phyloP scores from a whole-genome alignment of 2,113 vertebrate species.

The Cromileptes altivelis region DNA sequence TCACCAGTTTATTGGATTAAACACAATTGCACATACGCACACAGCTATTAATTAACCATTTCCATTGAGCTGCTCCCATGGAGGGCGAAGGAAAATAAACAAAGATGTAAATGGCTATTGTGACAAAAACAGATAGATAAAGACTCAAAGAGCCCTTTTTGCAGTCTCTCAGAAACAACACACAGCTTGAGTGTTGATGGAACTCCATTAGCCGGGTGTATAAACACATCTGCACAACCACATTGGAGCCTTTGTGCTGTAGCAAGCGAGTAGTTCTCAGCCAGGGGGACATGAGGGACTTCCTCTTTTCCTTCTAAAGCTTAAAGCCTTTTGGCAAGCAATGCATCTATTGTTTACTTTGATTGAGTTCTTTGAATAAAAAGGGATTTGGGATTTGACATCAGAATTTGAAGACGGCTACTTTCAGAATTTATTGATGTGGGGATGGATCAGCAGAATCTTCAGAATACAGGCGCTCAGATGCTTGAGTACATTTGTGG shows the following conservation, averaged over 20 bases:
- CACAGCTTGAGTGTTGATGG: slow-evolving; percentile 64
- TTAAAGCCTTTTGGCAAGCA: slow-evolving; percentile 72
- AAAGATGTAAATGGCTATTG: slow-evolving; percentile 70
- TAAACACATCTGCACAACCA: slow-evolving; percentile 65
- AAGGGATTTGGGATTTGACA: slow-evolving; percentile 70
- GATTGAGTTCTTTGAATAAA: slow-evolving; percentile 73
- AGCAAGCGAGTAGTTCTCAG: slow-evolving; percentile 58
- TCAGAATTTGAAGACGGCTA: slow-evolving; percentile 54
- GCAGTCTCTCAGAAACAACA: slow-evolving; percentile 57
- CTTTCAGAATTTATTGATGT: slow-evolving; percentile 51
- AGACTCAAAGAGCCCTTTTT: slow-evolving; percentile 58
- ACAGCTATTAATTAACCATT: slow-evolving; percentile 72
- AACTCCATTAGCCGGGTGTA: slow-evolving; percentile 63
- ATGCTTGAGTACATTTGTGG: background rate
- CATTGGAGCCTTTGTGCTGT: slow-evolving; percentile 57
- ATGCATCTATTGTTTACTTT: slow-evolving; percentile 74
- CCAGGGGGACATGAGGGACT: slow-evolving; percentile 65
- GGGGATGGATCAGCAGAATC: slow-evolving; percentile 47
- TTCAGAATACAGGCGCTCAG: slow-evolving; percentile 23
- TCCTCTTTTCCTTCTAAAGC: slow-evolving; percentile 61
- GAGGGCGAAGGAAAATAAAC: slow-evolving; percentile 56
- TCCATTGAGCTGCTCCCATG: slow-evolving; percentile 48
- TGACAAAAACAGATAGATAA: slow-evolving; percentile 61
- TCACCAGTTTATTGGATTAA: slow-evolving; percentile 51
- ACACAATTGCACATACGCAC: slow-evolving; percentile 45